Percentiles rank a stretch among this genome's conserved stretches.
phyloP scores from a whole-genome alignment of 2,888 invertebrate species.

The Plebejus argus region DNA sequence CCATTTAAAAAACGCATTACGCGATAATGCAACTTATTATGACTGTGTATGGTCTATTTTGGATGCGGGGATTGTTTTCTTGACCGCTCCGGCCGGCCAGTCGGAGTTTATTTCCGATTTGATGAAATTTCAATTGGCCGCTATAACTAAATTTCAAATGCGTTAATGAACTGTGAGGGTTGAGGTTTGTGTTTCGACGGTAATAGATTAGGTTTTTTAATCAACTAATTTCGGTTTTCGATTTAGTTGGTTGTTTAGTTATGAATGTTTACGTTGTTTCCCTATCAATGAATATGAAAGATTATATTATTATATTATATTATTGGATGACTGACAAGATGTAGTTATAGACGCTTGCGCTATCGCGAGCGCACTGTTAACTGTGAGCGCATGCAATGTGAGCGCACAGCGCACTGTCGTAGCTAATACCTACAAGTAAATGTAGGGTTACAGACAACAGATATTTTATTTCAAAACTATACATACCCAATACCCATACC shows the following conservation, averaged over 20 bases:
- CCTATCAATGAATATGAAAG: not conserved
- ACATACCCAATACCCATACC: too few relatives aligned
- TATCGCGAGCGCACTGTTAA: too few relatives aligned
- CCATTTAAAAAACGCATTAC: slow-evolving; percentile 42
- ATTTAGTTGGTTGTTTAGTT: not conserved
- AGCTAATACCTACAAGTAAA: too few relatives aligned
- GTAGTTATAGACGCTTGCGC: too few relatives aligned
- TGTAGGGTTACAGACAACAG: too few relatives aligned
- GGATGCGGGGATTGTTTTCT: slow-evolving; percentile 10
- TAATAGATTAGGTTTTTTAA: slow-evolving; percentile 6
- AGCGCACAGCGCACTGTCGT: too few relatives aligned
- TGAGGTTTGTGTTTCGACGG: not conserved
- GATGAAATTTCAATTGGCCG: slow-evolving; percentile 41
- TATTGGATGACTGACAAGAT: not conserved
- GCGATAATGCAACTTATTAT: slow-evolving; percentile 35
- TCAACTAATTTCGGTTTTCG: not conserved
- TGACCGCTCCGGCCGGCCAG: slow-evolving; percentile 39
- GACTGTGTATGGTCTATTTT: slow-evolving; percentile 37
- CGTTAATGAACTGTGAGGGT: slow-evolving; percentile 33
- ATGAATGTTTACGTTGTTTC: not conserved
- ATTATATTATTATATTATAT: too few relatives aligned
- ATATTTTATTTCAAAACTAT: too few relatives aligned
- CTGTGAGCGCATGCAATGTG: too few relatives aligned
- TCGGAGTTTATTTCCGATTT: slow-evolving; percentile 42
- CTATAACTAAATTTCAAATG: slow-evolving; percentile 40